A percentile compares a stretch with the other conserved stretches of the same genome.
These are phyloP conservation scores for Tarsius wallacei DNA, from an alignment of 2,797 vertebrate species.

Conservation along the genomic window DNA sequence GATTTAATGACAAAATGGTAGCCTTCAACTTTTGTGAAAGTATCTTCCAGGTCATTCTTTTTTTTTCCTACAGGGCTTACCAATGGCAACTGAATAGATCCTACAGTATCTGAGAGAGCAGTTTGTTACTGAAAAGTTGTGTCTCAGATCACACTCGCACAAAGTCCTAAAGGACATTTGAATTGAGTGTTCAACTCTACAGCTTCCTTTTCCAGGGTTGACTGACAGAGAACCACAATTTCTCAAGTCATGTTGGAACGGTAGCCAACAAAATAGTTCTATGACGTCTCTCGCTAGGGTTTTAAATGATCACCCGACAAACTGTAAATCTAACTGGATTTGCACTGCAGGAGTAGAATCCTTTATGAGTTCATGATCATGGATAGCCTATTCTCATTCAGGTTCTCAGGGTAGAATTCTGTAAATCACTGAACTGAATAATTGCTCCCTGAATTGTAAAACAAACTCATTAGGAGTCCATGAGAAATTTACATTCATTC, in stretches of 20 bases:
- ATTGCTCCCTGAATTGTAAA: constrained; percentile 37
- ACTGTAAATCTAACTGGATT: constrained; percentile 51
- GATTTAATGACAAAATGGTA: constrained; percentile 42
- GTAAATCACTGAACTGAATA: constrained; percentile 61
- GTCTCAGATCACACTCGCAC: background rate
- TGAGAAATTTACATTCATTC: constrained; percentile 64
- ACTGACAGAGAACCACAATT: background rate
- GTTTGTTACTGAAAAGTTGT: constrained; percentile 7
- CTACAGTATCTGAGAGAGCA: background rate
- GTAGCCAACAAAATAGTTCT: background rate
- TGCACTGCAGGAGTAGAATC: background rate
- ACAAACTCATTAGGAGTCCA: constrained; percentile 52
- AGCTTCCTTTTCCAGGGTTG: background rate
- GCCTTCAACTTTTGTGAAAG: background rate
- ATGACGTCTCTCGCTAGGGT: background rate
- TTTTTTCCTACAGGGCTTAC: background rate
- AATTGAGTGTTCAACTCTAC: background rate
- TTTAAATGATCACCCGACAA: constrained; percentile 4
- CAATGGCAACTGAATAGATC: background rate
- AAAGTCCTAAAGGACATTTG: background rate
- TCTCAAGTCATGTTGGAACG: constrained; percentile 14
- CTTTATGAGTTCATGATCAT: constrained; percentile 50
- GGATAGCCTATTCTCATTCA: constrained; percentile 28
- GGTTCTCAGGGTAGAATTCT: constrained; percentile 54
- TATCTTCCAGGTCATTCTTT: background rate